Percentiles rank a stretch among this genome's conserved stretches.
Conservation (phyloP, 2,797 vertebrate genomes). For the Phylloscopus collybita region DNA sequence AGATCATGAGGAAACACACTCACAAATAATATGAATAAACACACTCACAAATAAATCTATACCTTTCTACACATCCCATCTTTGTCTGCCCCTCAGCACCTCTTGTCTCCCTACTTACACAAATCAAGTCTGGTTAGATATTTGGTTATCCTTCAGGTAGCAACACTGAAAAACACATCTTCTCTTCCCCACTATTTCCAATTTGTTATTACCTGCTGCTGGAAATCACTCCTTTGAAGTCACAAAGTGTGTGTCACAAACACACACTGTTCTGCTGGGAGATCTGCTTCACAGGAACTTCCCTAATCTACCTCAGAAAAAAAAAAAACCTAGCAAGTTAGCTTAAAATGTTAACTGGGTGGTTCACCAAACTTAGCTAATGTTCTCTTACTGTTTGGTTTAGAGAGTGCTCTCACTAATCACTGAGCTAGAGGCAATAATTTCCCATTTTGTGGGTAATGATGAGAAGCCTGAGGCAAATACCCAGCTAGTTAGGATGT, state of each 20-base stretch:
- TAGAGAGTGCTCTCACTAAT: neutral
- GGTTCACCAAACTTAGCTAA: neutral
- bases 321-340: neutral
- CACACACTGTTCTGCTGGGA: neutral
- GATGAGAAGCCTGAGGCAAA: conserved; percentile 13
- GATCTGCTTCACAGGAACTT: neutral
- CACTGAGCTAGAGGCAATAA: neutral
- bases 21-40: neutral
- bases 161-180: neutral
- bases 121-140: neutral
- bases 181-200: neutral
- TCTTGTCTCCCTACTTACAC: neutral
- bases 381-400: neutral
- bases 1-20: neutral
- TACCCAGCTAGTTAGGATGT: neutral
- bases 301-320: neutral
- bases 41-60: neutral
- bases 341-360: neutral
- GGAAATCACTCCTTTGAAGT: neutral
- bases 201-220: neutral
- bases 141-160: neutral
- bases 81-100: neutral
- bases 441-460: neutral
- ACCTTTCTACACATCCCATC: neutral
- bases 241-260: neutral